A percentile compares a stretch with the other conserved stretches of the same genome.
phyloP scores from a whole-genome alignment of 1,140 invertebrate genomes.

The Drosophila pruinosa region DNA sequence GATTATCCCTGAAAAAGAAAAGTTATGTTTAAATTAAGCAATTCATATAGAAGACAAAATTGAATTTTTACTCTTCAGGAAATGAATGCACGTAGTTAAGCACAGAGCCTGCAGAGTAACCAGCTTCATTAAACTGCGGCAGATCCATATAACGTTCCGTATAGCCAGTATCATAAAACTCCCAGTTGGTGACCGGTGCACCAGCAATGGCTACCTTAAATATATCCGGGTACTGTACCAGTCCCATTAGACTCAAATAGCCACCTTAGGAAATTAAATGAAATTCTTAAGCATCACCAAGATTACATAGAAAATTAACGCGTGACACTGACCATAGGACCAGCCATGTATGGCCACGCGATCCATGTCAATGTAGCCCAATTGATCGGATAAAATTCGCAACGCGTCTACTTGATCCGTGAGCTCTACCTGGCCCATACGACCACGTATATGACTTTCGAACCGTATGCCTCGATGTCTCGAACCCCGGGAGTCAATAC shows the following conservation, averaged over 20 bases:
- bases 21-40: background rate
- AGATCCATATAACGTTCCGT: conserved; percentile 98
- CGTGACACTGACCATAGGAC: conserved; percentile 93
- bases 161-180: conserved; percentile 94
- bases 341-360: conserved; percentile 98
- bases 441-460: conserved; percentile 93
- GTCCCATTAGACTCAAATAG: conserved; percentile 93
- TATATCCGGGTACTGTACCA: conserved; percentile 91
- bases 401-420: conserved; percentile 98
- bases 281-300: conserved; percentile 13
- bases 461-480: conserved; percentile 95
- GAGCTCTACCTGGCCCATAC: conserved; percentile 97
- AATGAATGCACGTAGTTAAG: conserved; percentile 92
- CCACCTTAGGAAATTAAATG: too few species aligned
- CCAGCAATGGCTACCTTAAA: conserved; percentile 97
- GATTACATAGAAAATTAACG: background rate
- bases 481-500: conserved; percentile 96
- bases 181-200: conserved; percentile 98
- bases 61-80: conserved; percentile 92
- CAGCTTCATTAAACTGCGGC: conserved; percentile 90
- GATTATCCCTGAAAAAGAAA: conserved; percentile 88
- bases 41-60: background rate
- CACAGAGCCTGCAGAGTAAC: conserved; percentile 91
- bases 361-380: conserved; percentile 94
- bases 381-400: conserved; percentile 91